phyloP scores from a whole-genome alignment of 2,888 invertebrate genomes.

The Eupithecia subumbrata region DNA sequence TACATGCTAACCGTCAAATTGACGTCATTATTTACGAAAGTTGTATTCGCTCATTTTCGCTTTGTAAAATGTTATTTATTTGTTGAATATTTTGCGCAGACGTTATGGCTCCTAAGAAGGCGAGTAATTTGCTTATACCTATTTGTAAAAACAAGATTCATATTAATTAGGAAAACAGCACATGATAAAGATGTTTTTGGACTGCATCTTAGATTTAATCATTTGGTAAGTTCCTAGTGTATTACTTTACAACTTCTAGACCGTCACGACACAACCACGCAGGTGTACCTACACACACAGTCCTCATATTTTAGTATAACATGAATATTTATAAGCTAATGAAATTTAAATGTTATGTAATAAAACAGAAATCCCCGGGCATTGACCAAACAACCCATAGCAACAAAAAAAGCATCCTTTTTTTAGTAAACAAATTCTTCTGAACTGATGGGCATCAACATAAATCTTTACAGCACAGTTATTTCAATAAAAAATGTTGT shows the following conservation, averaged over 20 bases:
- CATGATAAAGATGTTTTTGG: conserved; percentile 23
- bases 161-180: conserved; percentile 14
- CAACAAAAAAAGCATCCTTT: conserved; percentile 16
- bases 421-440: conserved; percentile 23
- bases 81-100: conserved; percentile 35
- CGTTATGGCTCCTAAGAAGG: conserved; percentile 78
- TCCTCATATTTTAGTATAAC: conserved; percentile 12
- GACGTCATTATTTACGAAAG: conserved; percentile 56
- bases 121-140: conserved; percentile 48
- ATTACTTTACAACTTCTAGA: conserved; percentile 9
- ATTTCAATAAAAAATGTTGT: background rate
- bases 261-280: conserved; percentile 1
- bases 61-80: conserved; percentile 31
- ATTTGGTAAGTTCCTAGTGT: conserved; percentile 8
- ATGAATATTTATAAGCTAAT: conserved; percentile 23
- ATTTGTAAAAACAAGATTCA: background rate
- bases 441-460: background rate
- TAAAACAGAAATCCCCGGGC: conserved; percentile 11
- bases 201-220: conserved; percentile 18
- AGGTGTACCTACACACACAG: conserved; percentile 6
- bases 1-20: conserved; percentile 52
- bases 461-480: background rate
- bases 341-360: conserved; percentile 40
- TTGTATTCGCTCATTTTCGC: conserved; percentile 45
- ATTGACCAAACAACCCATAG: conserved; percentile 42